These are phyloP conservation scores for Melanostoma mellinum DNA, from an alignment of 2,888 invertebrate genomes.

Conservation along the genomic window DNA sequence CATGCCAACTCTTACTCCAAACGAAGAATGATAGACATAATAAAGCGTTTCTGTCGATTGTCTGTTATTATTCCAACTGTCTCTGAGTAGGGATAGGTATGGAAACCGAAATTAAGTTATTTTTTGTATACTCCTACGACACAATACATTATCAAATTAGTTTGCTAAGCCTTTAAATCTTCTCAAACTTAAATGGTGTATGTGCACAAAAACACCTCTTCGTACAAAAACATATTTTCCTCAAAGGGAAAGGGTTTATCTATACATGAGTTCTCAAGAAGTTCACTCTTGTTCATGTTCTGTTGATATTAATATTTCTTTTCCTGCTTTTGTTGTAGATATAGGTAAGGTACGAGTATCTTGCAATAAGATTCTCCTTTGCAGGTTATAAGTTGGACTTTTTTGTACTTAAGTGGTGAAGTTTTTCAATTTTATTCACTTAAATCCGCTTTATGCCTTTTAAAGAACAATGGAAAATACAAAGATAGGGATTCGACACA, in stretches of 20 bases:
- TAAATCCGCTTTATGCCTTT: slow-evolving; percentile 38
- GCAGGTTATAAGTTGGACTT: slow-evolving; percentile 20
- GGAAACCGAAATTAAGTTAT: too few relatives aligned
- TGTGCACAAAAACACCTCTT: too few relatives aligned
- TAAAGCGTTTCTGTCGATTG: too few relatives aligned
- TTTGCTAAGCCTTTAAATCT: slow-evolving; percentile 30
- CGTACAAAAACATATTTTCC: slow-evolving; percentile 11
- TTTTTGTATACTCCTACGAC: slow-evolving; percentile 4
- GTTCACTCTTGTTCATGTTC: slow-evolving; percentile 29
- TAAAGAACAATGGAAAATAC: slow-evolving; percentile 15
- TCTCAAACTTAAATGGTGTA: slow-evolving; percentile 3
- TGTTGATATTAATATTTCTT: slow-evolving; percentile 49
- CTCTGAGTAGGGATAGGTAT: too few relatives aligned
- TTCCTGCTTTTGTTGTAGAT: neutral
- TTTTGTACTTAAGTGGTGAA: slow-evolving; percentile 34
- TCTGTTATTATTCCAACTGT: too few relatives aligned
- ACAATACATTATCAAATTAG: slow-evolving; percentile 34
- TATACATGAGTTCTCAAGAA: slow-evolving; percentile 18
- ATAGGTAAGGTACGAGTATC: too few relatives aligned
- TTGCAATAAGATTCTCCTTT: neutral
- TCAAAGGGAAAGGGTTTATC: neutral
- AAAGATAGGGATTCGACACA: slow-evolving; percentile 24
- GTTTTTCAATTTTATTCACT: slow-evolving; percentile 57
- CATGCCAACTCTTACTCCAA: too few relatives aligned
- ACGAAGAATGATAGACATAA: too few relatives aligned